Evolutionary conservation across 2,888 invertebrate genomes (phyloP).

Genomic region (Scaptomyza caliginosa): DNA sequence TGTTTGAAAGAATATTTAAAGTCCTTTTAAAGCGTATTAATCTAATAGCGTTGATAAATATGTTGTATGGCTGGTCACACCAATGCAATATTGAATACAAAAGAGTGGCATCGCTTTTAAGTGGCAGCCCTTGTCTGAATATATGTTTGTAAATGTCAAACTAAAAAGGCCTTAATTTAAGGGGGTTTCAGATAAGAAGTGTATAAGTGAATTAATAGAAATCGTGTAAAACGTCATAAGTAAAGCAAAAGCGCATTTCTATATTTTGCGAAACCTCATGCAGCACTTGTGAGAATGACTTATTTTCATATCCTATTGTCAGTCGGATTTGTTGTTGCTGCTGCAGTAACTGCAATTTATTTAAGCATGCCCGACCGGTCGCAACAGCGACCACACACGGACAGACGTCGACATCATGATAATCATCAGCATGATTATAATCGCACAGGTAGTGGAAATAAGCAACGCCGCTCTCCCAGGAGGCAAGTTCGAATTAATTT

Average conservation of each 20-base stretch:
- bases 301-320: constrained; percentile 23
- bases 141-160: constrained; percentile 10
- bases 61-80: not conserved
- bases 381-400: not conserved
- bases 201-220: not conserved
- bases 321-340: constrained; percentile 32
- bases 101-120: not conserved
- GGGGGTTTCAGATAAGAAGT: not conserved
- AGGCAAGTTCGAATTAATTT: constrained; percentile 18
- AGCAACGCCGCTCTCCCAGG: not conserved
- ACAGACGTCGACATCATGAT: not conserved
- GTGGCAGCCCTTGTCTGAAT: constrained; percentile 2
- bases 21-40: not conserved
- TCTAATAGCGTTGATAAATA: not conserved
- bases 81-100: not conserved
- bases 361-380: not conserved
- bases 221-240: not conserved
- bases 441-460: not conserved
- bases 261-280: not conserved
- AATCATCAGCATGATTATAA: not conserved
- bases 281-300: constrained; percentile 32
- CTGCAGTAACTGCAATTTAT: constrained; percentile 33
- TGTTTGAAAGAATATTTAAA: not conserved
- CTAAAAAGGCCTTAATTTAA: not conserved
- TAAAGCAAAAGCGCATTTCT: too few species aligned